Evolutionary conservation across 2,113 vertebrate species (phyloP), one percentile per base, ranked within the genome.

Genomic region (Labeo catla): DNA sequence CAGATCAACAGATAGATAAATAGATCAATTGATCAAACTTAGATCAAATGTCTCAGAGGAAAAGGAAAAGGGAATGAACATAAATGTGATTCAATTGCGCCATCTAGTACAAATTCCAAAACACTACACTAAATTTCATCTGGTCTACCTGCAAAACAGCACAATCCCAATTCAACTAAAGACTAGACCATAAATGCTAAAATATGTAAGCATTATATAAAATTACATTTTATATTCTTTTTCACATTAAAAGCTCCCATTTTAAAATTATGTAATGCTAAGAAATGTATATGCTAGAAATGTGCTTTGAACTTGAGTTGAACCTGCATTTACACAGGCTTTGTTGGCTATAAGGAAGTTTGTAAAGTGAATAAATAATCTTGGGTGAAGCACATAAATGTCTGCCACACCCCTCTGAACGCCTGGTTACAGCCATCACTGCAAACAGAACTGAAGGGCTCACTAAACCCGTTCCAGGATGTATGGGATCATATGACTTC

Each of bases 71-170:
- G 12, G 43, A 61, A 15, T 45, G 7, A 52, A 13, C 15, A 66
- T 15, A 78, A 83, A 23, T 28, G 13, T 84, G 49, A 81, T 45
- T 9, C 8, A 76, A 85, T 47, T 28, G 82, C 77, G 79, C 85
- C 89, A 85, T 84, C 89, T 90, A 87, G 87, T 63, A 12, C 2
- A 6, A 21, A 52, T 73, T 36, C 77, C 78, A 59, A 8, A 6
- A 83, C 81, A 88, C 54, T 85, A 77, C 85, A 85, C 19, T 8
- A 43, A 72, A 21, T 72, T 43, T 72, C 8, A 0, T 49, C 21
- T 50, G 73, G 21, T 23, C 73, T 76, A n/a, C 43, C 73, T 49
- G 16, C 45, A 47, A 47, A 47, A 74, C 15, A 3, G 2, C 66
- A 36, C 66, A 70, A 39, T 39, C 28, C 15, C 39, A 28, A 12